phyloP scores from a whole-genome alignment of 2,797 vertebrate genomes.

The Falco rusticolus region DNA sequence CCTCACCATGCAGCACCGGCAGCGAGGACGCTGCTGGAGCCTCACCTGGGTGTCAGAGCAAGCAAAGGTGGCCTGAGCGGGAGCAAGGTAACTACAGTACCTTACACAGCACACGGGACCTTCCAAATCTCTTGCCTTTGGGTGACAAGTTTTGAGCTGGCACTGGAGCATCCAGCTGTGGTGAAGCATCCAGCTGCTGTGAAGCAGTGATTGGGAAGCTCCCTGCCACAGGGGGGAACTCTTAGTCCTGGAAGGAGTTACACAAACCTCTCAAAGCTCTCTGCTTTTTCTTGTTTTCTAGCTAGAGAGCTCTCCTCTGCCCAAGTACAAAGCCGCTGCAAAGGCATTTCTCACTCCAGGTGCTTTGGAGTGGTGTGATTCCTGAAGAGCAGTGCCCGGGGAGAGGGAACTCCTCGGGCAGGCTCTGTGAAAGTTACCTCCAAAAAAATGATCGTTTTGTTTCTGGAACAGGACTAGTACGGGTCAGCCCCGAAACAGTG shows the following conservation, averaged over 20 bases:
- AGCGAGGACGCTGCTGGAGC: background rate
- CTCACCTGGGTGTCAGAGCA: background rate
- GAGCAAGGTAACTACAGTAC: background rate
- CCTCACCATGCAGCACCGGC: rapidly evolving
- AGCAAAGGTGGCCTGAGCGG: background rate
- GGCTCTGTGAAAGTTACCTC: background rate
- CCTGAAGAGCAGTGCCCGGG: background rate
- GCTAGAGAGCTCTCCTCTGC: background rate
- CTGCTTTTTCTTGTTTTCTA: background rate
- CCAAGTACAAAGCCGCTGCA: background rate
- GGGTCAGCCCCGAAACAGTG: background rate
- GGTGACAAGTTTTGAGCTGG: background rate
- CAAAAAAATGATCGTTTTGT: background rate
- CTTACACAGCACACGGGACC: background rate
- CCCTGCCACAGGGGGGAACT: background rate
- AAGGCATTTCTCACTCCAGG: constrained; percentile 2
- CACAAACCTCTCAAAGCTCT: background rate
- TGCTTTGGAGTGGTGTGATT: background rate
- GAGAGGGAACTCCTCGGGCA: background rate
- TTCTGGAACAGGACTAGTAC: background rate
- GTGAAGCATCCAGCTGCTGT: background rate
- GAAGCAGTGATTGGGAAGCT: background rate
- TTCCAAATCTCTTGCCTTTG: background rate
- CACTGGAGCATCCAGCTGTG: background rate
- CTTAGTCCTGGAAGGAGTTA: background rate